Evolutionary conservation across 1,140 invertebrate species (phyloP).

Genomic region (Microplitis mediator): DNA sequence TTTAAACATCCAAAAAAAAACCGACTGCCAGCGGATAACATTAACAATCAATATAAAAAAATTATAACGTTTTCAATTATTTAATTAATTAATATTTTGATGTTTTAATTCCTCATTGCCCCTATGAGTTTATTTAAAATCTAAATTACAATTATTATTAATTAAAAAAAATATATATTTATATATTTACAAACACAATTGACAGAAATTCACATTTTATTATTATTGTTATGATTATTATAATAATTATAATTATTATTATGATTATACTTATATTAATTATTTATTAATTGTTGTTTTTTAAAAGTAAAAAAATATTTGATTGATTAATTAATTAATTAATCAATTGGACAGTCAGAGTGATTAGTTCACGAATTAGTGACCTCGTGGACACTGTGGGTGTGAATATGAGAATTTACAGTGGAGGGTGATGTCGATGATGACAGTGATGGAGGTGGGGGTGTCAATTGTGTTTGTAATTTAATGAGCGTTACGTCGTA

Average conservation of each 20-base stretch:
- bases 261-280: too few relatives aligned
- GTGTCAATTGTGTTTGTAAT: slow-evolving; percentile 36
- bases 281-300: too few relatives aligned
- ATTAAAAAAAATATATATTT: background rate
- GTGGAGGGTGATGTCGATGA: slow-evolving; percentile 42
- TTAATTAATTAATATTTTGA: background rate
- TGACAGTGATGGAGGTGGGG: slow-evolving; percentile 40
- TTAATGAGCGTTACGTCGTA: slow-evolving; percentile 60
- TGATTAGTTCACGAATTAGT: slow-evolving; percentile 28
- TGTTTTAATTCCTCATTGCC: background rate
- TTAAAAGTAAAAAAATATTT: too few relatives aligned
- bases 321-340: background rate
- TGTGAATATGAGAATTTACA: slow-evolving; percentile 41
- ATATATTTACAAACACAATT: background rate
- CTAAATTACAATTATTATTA: background rate
- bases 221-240: too few relatives aligned
- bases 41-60: background rate
- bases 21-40: background rate
- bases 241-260: too few relatives aligned
- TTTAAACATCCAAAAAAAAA: background rate
- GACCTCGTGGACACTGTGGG: slow-evolving; percentile 39
- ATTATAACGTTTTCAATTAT: background rate
- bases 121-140: background rate
- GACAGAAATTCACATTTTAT: too few relatives aligned
- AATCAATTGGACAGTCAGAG: background rate